Evolutionary conservation across 1,140 invertebrate genomes (phyloP), one percentile per base, ranked within the genome.

Genomic region (Ganaspis sp.): DNA sequence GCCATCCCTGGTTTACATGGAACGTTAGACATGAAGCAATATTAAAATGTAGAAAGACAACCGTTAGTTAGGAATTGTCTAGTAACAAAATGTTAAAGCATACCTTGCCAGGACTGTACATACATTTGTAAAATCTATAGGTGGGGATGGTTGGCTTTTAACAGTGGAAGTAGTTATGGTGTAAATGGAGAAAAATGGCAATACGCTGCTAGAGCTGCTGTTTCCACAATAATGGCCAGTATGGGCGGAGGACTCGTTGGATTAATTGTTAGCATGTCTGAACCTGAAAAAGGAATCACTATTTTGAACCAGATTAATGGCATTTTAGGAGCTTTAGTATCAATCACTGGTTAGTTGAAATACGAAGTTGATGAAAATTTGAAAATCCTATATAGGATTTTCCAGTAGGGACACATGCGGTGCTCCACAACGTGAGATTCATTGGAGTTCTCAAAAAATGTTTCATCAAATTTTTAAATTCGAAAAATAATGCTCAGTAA

Each of bases 91-190:
- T n/a, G n/a, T n/a, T n/a, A n/a, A n/a, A n/a, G n/a, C n/a, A n/a
- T n/a, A n/a, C n/a, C n/a, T n/a, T n/a, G n/a, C n/a, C n/a, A n/a
- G n/a, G n/a, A n/a, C n/a, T n/a, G n/a, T n/a, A n/a, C n/a, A n/a
- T n/a, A n/a, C n/a, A 58, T 5, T 53, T 49, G 1, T 11, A 19
- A 29, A 45, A 9, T 34, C 75, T 1, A 42, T 49, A 91, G 90
- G 90, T 98, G 97, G 96, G 97, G 97, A 0, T 98, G 97, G 97
- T 90, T 98, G 45, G 97, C 96, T 2, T 98, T 98, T 84, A 98
- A 98, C 89, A 97, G 96, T 70, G 97, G 97, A n/a, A 96, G 95
- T 81, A 96, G 95, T 53, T 96, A 96, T 84, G 95, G 95, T 21
- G 93, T 96, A 37, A 94, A 92, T 75, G 94, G 94, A 2, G 92